Evolutionary conservation across 2,888 invertebrate genomes (phyloP).

Genomic region (Ophion costatus): DNA sequence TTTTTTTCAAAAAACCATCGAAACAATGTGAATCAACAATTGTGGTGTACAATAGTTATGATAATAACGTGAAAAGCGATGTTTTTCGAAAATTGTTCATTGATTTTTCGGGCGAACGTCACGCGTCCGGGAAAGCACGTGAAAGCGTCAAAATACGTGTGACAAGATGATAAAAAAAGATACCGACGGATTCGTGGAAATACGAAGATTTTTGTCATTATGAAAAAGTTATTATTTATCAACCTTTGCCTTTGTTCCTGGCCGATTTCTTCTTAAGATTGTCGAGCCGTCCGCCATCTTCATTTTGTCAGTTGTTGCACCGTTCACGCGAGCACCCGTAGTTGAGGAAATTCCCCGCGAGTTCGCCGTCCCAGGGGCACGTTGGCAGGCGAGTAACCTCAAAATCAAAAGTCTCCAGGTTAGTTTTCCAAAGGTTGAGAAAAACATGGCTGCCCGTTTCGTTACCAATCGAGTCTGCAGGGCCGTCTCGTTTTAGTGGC

Average conservation of each 20-base stretch:
- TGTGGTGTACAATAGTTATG: constrained; percentile 26
- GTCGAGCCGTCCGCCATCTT: constrained; percentile 94
- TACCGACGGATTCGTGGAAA: constrained; percentile 5
- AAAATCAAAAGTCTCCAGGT: background rate
- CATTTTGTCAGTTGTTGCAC: constrained; percentile 84
- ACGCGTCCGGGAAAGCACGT: constrained; percentile 22
- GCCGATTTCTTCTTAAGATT: constrained; percentile 94
- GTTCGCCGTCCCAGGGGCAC: background rate
- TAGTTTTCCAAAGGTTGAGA: background rate
- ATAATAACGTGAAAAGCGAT: constrained; percentile 38
- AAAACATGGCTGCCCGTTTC: background rate
- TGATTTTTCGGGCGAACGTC: constrained; percentile 66
- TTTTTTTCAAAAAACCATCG: background rate
- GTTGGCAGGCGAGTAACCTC: background rate
- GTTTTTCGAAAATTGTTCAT: constrained; percentile 61
- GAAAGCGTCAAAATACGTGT: constrained; percentile 24
- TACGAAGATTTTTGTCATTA: constrained; percentile 5
- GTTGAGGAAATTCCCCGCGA: background rate
- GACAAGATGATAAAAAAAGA: constrained; percentile 31
- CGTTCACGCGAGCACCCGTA: constrained; percentile 20
- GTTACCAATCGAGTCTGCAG: background rate
- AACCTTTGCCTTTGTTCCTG: constrained; percentile 96
- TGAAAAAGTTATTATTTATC: constrained; percentile 67
- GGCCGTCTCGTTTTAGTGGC: background rate
- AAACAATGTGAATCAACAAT: constrained; percentile 42